Evolutionary conservation across 2,888 invertebrate species (phyloP).

Genomic region (Parnassius orleans): DNA sequence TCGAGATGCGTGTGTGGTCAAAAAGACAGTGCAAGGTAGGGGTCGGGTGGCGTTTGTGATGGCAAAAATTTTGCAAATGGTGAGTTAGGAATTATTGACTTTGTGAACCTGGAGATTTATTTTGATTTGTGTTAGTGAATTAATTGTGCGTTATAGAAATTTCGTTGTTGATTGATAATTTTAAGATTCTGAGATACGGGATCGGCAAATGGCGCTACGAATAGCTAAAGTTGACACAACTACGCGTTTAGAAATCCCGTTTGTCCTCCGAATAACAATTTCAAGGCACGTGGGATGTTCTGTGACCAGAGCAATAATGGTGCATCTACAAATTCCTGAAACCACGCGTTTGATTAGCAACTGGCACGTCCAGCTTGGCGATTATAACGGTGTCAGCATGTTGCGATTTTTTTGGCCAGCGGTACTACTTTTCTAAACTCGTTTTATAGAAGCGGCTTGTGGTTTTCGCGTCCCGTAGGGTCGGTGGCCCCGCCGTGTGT

Average conservation of each 20-base stretch:
- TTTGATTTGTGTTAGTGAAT: conserved; percentile 68
- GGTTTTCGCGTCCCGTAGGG: conserved; percentile 81
- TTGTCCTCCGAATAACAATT: conserved; percentile 64
- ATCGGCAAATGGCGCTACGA: conserved; percentile 81
- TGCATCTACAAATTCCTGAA: conserved; percentile 70
- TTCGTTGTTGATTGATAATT: conserved; percentile 69
- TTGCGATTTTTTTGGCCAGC: conserved; percentile 82
- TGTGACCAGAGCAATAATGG: conserved; percentile 71
- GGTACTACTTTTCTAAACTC: conserved; percentile 82
- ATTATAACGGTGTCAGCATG: conserved; percentile 82
- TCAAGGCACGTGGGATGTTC: conserved; percentile 67
- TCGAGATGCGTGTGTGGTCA: conserved; percentile 82
- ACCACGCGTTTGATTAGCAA: conserved; percentile 71
- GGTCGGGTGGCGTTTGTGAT: conserved; percentile 90
- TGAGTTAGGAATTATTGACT: conserved; percentile 83
- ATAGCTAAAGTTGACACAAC: conserved; percentile 80
- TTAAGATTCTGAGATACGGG: conserved; percentile 73
- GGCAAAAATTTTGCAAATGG: conserved; percentile 89
- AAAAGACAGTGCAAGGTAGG: conserved; percentile 88
- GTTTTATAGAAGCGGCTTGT: conserved; percentile 80
- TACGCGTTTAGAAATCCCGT: conserved; percentile 78
- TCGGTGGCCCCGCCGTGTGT: conserved; percentile 76
- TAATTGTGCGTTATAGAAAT: conserved; percentile 61
- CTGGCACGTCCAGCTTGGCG: conserved; percentile 81
- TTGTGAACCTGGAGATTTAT: conserved; percentile 57